Evolutionary conservation across 2,888 invertebrate genomes (phyloP).

Genomic region (Spicauda simplicius): DNA sequence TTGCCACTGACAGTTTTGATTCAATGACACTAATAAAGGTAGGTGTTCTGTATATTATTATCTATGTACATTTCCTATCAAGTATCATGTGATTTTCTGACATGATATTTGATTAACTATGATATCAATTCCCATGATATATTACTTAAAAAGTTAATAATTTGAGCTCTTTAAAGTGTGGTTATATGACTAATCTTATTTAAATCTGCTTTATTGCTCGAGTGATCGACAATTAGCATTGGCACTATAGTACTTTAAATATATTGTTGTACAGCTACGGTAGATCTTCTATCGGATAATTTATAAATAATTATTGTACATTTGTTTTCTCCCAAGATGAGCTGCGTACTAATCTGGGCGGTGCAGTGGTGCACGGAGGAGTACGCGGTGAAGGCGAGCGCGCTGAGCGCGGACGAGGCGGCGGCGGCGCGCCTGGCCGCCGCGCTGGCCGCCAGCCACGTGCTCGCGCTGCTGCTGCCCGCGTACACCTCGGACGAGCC

Average conservation of each 20-base stretch:
- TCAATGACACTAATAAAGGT: constrained; percentile 89
- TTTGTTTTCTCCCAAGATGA: constrained; percentile 81
- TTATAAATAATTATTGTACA: too few species aligned
- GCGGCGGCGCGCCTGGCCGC: constrained; percentile 84
- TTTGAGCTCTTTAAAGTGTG: too few species aligned
- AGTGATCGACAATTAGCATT: too few species aligned
- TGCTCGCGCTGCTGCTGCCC: constrained; percentile 89
- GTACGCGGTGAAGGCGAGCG: constrained; percentile 67
- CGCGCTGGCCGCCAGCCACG: constrained; percentile 86
- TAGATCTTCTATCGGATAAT: too few species aligned
- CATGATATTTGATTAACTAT: too few species aligned
- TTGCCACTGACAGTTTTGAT: constrained; percentile 91
- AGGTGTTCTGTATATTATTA: not conserved
- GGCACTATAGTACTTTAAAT: too few species aligned
- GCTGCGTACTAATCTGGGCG: constrained; percentile 90
- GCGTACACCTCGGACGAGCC: constrained; percentile 88
- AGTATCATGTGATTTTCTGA: too few species aligned
- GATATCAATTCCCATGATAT: too few species aligned
- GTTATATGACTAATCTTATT: too few species aligned
- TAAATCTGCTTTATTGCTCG: too few species aligned
- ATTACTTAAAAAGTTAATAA: too few species aligned
- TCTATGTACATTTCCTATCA: not conserved
- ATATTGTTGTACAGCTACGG: too few species aligned
- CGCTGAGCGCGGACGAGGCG: constrained; percentile 85
- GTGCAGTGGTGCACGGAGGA: constrained; percentile 85